Percentiles rank a stretch among this genome's conserved stretches.
Conservation (phyloP, 2,888 invertebrate genomes). For the Cataglyphis cursor region DNA sequence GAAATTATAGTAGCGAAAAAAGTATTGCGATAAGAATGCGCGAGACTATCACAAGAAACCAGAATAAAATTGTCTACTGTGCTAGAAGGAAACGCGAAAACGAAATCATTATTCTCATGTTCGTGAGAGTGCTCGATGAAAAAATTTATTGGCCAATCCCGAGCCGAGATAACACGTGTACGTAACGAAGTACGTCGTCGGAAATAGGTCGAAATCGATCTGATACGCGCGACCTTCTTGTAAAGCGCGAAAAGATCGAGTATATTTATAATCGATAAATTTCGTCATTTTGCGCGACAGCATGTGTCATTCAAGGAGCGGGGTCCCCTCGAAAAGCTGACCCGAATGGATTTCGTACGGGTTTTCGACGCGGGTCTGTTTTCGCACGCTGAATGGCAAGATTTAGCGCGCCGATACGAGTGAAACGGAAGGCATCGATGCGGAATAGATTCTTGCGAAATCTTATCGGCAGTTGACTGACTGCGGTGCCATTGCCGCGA, state of each 20-base stretch:
- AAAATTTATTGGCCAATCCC: not conserved
- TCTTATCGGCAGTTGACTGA: not conserved
- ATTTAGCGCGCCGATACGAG: constrained; percentile 26
- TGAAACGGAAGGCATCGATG: not conserved
- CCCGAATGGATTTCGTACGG: constrained; percentile 28
- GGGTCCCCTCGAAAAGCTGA: not conserved
- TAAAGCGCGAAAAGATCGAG: constrained; percentile 31
- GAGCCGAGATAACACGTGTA: constrained; percentile 31
- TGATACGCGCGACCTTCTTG: constrained; percentile 41
- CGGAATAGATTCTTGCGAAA: constrained; percentile 28
- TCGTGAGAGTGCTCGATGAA: not conserved
- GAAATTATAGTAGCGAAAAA: not conserved
- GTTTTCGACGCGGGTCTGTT: constrained; percentile 25
- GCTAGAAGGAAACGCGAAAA: not conserved
- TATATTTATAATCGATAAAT: constrained; percentile 57
- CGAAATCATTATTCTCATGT: not conserved
- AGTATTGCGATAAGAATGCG: not conserved
- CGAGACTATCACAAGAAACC: not conserved
- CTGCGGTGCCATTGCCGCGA: not conserved
- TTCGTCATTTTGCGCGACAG: constrained; percentile 17
- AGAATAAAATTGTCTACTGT: not conserved
- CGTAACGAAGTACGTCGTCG: not conserved
- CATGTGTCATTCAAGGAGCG: not conserved
- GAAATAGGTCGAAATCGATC: constrained; percentile 54
- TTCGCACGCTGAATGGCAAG: constrained; percentile 22